Base-by-base conservation (phyloP, 2,888 invertebrate species). In the Lepeophtheirus nordmannii region DNA sequence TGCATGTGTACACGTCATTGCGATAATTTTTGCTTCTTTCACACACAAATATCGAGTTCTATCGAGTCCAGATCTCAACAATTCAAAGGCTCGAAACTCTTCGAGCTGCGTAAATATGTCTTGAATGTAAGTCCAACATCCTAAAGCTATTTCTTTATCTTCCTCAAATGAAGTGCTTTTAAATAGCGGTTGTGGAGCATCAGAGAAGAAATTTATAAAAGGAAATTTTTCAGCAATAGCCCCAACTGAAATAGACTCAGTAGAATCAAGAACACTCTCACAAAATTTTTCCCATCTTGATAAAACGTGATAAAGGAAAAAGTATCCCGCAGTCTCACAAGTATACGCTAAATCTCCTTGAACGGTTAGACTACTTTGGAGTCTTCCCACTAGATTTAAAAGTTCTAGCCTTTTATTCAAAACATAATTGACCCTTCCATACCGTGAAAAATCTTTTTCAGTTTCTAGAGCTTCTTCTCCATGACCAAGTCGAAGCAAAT, bases 1-100 rank as follows among this genome's bases (percentile, higher is more conserved):
- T 0, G 98, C 98, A 76, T 99, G 98, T 0, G 98, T 99, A 78
- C 98, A 99, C 0, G 98, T 99, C 98, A 99, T 99, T 1, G 98
- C 98, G 71, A 99, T 98, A 67, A 99, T 94, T 78, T 97, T 98
- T 0, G 98, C 97, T 75, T 99, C 98, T 74, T 94, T 93, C 0
- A 98, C 96, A 65, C 98, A 79, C 67, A 99, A 79, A 77, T 98
- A 98, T 73, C 94, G 90, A 0, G 96, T 92, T 61, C 98, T 81
- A 75, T 99, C 98, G 61, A 93, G 78, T 0, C 98, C 98, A 62
- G 91, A 93, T 11, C 98, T 82, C 10, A 99, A 78, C 70, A 98
- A 78, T 76, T 99, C 98, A 76, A 99, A 99, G 0, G 98, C 96
- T 62, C 97, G 81, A 75, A 98, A 99, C 75, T 99, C 97, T 74